Evolutionary conservation across 2,888 invertebrate genomes (phyloP), one percentile per base, ranked within the genome.

Genomic region (Andrena praecox): DNA sequence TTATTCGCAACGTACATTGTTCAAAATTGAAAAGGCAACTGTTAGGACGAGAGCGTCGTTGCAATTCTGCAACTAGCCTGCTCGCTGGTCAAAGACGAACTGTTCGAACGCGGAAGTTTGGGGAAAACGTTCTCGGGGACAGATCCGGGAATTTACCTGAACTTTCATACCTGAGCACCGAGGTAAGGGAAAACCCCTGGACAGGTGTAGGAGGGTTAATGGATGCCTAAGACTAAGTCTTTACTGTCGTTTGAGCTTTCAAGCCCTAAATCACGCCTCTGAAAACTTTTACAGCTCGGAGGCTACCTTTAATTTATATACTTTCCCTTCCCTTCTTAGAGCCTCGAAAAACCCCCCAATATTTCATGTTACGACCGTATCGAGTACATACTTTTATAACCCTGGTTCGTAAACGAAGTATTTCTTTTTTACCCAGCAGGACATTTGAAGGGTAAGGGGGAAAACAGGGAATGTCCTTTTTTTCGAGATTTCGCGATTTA

Each of bases 1-100:
- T 85, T 85, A 50, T 79, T 56, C 16, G 42, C 3, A 29, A 89
- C 75, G 56, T 74, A 88, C 89, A 89, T 89, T 29, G 8, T 2
- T 20, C 1, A 48, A 50, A 35, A 70, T 27, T 64, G 20, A 24
- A 63, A 31, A 35, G 10, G 66, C 0, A n/a, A 48, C 4, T 24
- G 72, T 10, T 67, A 24, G 20, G 24, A 1, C 42, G 31, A 42
- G 10, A 66, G 5, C 10, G 1, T 8, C 5, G 6, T 20, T 24
- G 27, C 5, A 64, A n/a, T 20, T 20, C n/a, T n/a, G 50, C 27
- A 64, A 42, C 24, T 27, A 8, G n/a, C n/a, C 35, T 10, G 27
- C 35, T 50, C 48, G 6, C 27, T 29, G 35, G 24, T 33, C 2
- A 1, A 10, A 1, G 27, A 24, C 35, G 10, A 31, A 63, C 69